Base-by-base conservation (phyloP, 2,797 vertebrate genomes). In the Aselliscus stoliczkanus region DNA sequence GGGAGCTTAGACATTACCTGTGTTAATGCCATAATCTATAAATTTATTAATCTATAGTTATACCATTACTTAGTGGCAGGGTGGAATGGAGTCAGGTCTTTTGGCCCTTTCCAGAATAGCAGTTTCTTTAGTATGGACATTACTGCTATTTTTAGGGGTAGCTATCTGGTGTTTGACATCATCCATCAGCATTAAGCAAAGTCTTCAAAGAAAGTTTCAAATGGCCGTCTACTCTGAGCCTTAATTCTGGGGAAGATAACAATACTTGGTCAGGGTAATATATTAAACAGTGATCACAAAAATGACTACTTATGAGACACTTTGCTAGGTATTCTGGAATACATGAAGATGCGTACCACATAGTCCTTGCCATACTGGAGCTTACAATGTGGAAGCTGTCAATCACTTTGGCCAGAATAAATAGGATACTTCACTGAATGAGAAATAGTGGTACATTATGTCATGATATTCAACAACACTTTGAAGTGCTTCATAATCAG, bases 401-500 rank as follows among this genome's bases (percentile, higher is more conserved):
- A 88, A 80, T 79, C 77, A 91, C 14, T 72, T 72, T 90, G n/a
- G 7, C 79, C n/a, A 90, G 31, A 27, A 96, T 42, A 85, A 93
- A 84, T n/a, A n/a, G 25, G 7, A n/a, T 2, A 31, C 79, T 67
- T 88, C 34, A 93, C 12, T 34, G n/a, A 62, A 60, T 72, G 34
- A 82, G 69, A 82, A 88, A 73, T 6, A 27, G 11, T 58, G 69
- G 13, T 73, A 7, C n/a, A 75, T 75, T 81, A 92, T 82, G 25
- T 82, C 56, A 80, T 56, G 21, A 47, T 52, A 34, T 58, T 75
- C 37, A 31, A 23, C 2, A 75, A 34, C 1, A 34, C 20, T 81
- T 69, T 77, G 42, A 92, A 94, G 70, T 60, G 25, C 37, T 89
- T 75, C 31, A 81, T 67, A 64, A 20, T 76, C 72, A 86, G 20